These are phyloP conservation scores for Pogonomyrmex barbatus DNA, from an alignment of 1,140 invertebrate species.

Conservation along the genomic window DNA sequence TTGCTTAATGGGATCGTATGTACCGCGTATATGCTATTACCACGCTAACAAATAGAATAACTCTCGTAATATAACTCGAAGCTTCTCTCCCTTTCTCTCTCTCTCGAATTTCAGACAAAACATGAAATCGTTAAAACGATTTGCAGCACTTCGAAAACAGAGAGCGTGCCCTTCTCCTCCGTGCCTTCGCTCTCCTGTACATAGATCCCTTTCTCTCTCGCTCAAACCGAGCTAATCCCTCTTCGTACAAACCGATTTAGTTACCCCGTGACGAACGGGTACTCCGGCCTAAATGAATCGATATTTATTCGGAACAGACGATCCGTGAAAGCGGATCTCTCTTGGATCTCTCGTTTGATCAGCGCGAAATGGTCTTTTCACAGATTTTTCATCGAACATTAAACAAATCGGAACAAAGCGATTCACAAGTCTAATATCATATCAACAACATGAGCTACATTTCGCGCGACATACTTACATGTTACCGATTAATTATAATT, in stretches of 20 bases:
- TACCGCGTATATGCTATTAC: slow-evolving; percentile 47
- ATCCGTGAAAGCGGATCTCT: slow-evolving; percentile 54
- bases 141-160: slow-evolving; percentile 49
- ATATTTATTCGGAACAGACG: slow-evolving; percentile 56
- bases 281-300: slow-evolving; percentile 49
- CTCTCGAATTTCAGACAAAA: slow-evolving; percentile 55
- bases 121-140: slow-evolving; percentile 56
- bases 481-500: slow-evolving; percentile 12
- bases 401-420: slow-evolving; percentile 18
- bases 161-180: background rate
- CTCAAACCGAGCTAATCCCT: slow-evolving; percentile 39
- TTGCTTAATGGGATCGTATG: slow-evolving; percentile 51
- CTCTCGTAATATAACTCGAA: slow-evolving; percentile 48
- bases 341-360: slow-evolving; percentile 1
- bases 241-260: slow-evolving; percentile 57
- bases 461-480: background rate
- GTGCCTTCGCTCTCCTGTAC: background rate
- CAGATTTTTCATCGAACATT: slow-evolving; percentile 31
- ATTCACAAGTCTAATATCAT: background rate
- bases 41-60: slow-evolving; percentile 58
- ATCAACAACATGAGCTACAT: background rate
- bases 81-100: slow-evolving; percentile 9
- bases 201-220: slow-evolving; percentile 36
- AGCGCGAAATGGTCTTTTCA: slow-evolving; percentile 6
- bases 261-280: slow-evolving; percentile 55